phyloP scores from a whole-genome alignment of 2,888 invertebrate genomes.

The Bedellia somnulentella region DNA sequence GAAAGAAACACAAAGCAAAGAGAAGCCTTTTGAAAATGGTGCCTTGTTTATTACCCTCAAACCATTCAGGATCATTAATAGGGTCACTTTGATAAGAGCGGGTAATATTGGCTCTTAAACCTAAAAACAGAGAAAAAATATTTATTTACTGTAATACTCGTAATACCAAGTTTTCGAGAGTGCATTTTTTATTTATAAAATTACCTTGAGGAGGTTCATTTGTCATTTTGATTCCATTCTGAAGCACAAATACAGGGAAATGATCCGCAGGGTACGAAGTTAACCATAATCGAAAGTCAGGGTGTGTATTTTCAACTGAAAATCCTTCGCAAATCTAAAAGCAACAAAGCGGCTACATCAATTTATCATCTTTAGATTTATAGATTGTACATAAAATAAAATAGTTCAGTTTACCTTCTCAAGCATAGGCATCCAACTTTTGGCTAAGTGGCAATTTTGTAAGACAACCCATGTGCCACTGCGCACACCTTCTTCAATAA shows the following conservation, averaged over 20 bases:
- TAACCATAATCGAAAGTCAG: constrained; percentile 91
- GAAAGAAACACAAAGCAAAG: constrained; percentile 91
- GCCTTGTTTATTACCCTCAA: constrained; percentile 77
- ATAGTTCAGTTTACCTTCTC: constrained; percentile 66
- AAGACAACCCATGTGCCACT: constrained; percentile 91
- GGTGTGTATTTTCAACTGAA: constrained; percentile 78
- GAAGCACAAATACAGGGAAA: constrained; percentile 89
- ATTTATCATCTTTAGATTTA: not conserved
- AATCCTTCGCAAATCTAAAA: constrained; percentile 80
- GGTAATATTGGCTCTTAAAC: constrained; percentile 77
- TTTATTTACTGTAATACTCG: too few relatives aligned
- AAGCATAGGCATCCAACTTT: constrained; percentile 90
- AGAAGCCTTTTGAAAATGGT: constrained; percentile 81
- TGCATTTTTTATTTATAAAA: too few relatives aligned
- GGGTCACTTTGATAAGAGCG: constrained; percentile 87
- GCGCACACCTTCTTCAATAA: constrained; percentile 82
- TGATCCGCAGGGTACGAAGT: constrained; percentile 90
- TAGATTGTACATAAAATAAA: constrained; percentile 7
- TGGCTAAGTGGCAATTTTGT: constrained; percentile 94
- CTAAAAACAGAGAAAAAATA: constrained; percentile 16
- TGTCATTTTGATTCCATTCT: constrained; percentile 95
- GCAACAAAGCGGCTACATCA: too few relatives aligned
- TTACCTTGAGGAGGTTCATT: constrained; percentile 91
- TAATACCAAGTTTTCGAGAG: too few relatives aligned
- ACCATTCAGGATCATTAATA: constrained; percentile 85